These are phyloP conservation scores for Odontothrips loti DNA, from an alignment of 2,888 invertebrate genomes.

Conservation along the genomic window DNA sequence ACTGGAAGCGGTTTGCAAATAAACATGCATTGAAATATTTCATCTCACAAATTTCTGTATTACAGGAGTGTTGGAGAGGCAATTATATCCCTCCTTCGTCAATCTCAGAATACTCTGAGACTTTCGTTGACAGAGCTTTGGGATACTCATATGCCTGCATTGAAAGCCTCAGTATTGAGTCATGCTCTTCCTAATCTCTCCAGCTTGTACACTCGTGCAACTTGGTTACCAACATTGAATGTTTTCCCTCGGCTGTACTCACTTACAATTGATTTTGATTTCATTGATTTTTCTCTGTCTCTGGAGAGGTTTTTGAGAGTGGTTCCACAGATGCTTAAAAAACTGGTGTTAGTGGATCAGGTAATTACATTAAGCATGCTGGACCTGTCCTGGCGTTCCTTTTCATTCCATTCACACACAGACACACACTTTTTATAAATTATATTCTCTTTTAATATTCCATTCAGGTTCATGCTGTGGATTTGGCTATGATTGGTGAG, in stretches of 20 bases:
- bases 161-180: conserved; percentile 39
- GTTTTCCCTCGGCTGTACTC: conserved; percentile 38
- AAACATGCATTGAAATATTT: neutral
- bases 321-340: conserved; percentile 37
- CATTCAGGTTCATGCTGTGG: conserved; percentile 38
- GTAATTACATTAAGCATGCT: conserved; percentile 32
- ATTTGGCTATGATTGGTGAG: conserved; percentile 38
- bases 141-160: conserved; percentile 42
- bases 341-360: conserved; percentile 41
- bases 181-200: conserved; percentile 37
- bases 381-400: neutral
- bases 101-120: neutral
- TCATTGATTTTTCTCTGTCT: conserved; percentile 37
- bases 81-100: conserved; percentile 38
- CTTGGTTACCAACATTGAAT: conserved; percentile 36
- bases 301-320: conserved; percentile 38
- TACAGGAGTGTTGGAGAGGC: conserved; percentile 43
- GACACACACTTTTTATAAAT: conserved; percentile 40
- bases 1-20: neutral
- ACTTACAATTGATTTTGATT: conserved; percentile 42
- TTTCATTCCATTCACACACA: neutral
- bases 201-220: conserved; percentile 38
- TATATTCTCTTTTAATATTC: conserved; percentile 2
- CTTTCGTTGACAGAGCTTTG: conserved; percentile 41
- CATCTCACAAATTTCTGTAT: neutral